Evolutionary conservation across 1,140 invertebrate genomes (phyloP).

Genomic region (Metaphire vulgaris): DNA sequence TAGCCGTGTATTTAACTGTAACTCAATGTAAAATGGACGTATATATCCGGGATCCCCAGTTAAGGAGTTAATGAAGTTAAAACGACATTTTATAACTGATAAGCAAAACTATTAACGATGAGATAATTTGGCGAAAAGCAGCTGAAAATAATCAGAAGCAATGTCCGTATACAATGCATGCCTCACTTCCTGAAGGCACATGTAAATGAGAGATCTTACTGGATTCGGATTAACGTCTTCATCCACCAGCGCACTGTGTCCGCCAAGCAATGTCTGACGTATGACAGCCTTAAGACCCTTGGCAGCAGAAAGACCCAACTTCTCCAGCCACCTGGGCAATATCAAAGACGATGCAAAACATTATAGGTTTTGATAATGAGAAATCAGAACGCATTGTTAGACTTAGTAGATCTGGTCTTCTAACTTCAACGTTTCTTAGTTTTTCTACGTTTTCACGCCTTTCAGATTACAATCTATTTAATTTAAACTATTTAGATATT

Average conservation of each 20-base stretch:
- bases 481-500: too few species aligned
- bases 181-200: background rate
- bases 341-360: too few species aligned
- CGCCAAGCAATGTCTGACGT: conserved; percentile 12
- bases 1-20: too few species aligned
- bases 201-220: background rate
- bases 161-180: background rate
- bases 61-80: background rate
- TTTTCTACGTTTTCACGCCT: too few species aligned
- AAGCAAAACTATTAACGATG: background rate
- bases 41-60: too few species aligned
- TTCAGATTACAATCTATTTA: too few species aligned
- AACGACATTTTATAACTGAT: background rate
- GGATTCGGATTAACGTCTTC: conserved; percentile 18
- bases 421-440: too few species aligned
- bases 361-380: too few species aligned
- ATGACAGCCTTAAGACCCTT: conserved; percentile 5
- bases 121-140: background rate
- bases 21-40: too few species aligned
- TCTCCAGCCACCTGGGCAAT: conserved; percentile 18
- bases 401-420: too few species aligned
- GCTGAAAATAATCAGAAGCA: background rate
- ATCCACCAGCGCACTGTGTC: conserved; percentile 11
- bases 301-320: conserved; percentile 12
- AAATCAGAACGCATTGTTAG: too few species aligned